A percentile compares a stretch with the other conserved stretches of the same genome.
Conservation (phyloP, 2,888 invertebrate species). For the Protula sp. region DNA sequence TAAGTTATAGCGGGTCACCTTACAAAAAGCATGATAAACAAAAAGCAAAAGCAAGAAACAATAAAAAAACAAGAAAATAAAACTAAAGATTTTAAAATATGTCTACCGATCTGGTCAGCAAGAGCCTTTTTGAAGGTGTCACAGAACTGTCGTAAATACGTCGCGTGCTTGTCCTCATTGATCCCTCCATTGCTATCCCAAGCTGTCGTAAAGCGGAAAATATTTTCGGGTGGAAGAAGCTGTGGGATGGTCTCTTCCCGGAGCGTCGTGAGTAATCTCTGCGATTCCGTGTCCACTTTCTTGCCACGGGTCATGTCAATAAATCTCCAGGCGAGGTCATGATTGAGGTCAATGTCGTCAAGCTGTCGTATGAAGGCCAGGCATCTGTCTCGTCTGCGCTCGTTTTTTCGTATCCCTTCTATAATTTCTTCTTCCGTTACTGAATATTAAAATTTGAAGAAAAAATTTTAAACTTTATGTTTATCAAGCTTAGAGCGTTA, state of each 20-base stretch:
- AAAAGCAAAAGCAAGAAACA: no score
- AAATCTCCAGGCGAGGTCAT: background rate
- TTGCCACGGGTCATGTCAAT: background rate
- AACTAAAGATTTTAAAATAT: no score
- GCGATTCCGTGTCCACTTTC: constrained; percentile 62
- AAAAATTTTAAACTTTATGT: no score
- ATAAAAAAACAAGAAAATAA: no score
- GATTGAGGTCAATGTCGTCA: background rate
- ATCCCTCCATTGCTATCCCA: background rate
- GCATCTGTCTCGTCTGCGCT: background rate
- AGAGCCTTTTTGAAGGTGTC: background rate
- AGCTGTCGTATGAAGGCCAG: background rate
- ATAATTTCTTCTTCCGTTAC: background rate
- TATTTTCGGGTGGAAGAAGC: background rate
- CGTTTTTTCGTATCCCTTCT: background rate
- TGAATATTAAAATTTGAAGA: no score
- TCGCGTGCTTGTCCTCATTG: background rate
- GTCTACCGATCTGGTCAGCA: no score
- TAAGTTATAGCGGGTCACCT: no score
- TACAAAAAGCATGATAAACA: no score
- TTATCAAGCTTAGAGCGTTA: no score
- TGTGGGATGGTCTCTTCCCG: constrained; percentile 50
- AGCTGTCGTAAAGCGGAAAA: background rate
- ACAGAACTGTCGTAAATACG: background rate
- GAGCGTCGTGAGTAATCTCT: constrained; percentile 77